phyloP scores from a whole-genome alignment of 1,140 invertebrate genomes.

The Araneus ventricosus region DNA sequence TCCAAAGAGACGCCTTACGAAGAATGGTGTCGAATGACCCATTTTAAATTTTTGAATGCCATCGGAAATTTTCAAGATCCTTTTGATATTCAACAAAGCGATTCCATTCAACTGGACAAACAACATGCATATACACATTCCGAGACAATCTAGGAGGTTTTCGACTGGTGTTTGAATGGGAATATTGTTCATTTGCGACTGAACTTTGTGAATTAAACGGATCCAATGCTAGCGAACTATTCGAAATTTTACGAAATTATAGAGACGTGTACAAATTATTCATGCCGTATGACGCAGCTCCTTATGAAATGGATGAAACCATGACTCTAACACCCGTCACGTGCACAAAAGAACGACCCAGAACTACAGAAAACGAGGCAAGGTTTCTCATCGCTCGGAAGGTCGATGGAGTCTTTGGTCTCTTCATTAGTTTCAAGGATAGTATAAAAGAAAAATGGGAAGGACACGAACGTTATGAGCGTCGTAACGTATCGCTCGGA shows the following conservation, averaged over 20 bases:
- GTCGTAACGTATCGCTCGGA: neutral
- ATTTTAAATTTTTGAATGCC: neutral
- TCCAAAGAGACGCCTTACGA: neutral
- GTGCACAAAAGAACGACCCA: neutral
- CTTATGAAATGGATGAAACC: neutral
- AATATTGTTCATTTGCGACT: neutral
- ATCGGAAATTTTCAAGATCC: slow-evolving; percentile 7
- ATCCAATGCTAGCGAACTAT: no score
- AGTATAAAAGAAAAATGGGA: slow-evolving; percentile 28
- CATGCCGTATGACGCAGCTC: neutral
- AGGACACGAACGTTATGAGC: neutral
- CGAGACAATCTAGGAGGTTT: neutral
- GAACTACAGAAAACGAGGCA: neutral
- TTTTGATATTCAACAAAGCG: neutral
- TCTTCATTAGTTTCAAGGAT: slow-evolving; percentile 26
- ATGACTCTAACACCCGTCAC: neutral
- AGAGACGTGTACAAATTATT: neutral
- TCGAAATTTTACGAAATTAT: neutral
- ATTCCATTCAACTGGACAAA: neutral
- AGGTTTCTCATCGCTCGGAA: neutral
- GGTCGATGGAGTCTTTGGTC: slow-evolving; percentile 21
- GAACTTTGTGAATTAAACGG: neutral
- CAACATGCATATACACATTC: neutral
- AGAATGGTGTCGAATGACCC: neutral
- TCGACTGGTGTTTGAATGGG: slow-evolving; percentile 51